Conservation (phyloP, 23 tunicate genomes). For the Botrylloides violaceus region DNA sequence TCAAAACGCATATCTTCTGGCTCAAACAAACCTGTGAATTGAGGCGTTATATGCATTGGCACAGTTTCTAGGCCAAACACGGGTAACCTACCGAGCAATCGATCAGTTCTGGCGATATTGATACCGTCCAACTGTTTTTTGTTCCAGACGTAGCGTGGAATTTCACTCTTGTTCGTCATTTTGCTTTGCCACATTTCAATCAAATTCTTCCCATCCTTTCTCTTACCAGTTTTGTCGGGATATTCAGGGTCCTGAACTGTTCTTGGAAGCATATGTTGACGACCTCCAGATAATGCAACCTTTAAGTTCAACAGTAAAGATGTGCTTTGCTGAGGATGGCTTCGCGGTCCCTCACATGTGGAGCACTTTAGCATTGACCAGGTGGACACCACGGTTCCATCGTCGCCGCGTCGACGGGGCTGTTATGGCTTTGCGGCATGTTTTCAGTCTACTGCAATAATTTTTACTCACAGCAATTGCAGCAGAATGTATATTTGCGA, state of each 20-base stretch:
- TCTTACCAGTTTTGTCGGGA: not conserved
- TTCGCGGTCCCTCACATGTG: too few relatives aligned
- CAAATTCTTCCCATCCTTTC: constrained; percentile 13
- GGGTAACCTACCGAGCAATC: constrained; percentile 5
- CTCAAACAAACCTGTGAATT: constrained; percentile 38
- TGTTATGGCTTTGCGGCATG: too few relatives aligned
- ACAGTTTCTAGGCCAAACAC: not conserved
- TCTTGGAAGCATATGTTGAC: constrained; percentile 19
- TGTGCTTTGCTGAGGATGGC: too few relatives aligned
- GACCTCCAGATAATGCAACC: constrained; percentile 18
- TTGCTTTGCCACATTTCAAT: constrained; percentile 24
- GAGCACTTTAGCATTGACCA: too few relatives aligned
- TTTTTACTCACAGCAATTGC: too few relatives aligned
- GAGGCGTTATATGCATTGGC: not conserved
- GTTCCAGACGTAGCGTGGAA: constrained; percentile 16
- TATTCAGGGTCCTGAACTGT: constrained; percentile 3
- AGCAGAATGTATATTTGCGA: too few relatives aligned
- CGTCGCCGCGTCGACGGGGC: too few relatives aligned
- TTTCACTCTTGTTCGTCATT: not conserved
- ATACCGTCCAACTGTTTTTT: not conserved
- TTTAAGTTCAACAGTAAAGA: not conserved
- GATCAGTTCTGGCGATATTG: not conserved
- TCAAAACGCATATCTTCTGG: constrained; percentile 47
- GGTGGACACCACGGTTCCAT: too few relatives aligned
- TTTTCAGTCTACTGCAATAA: too few relatives aligned